Percentiles rank a stretch among this genome's conserved stretches.
These are phyloP conservation scores for Mactra quadrangularis DNA, from an alignment of 1,140 invertebrate genomes.

Conservation along the genomic window DNA sequence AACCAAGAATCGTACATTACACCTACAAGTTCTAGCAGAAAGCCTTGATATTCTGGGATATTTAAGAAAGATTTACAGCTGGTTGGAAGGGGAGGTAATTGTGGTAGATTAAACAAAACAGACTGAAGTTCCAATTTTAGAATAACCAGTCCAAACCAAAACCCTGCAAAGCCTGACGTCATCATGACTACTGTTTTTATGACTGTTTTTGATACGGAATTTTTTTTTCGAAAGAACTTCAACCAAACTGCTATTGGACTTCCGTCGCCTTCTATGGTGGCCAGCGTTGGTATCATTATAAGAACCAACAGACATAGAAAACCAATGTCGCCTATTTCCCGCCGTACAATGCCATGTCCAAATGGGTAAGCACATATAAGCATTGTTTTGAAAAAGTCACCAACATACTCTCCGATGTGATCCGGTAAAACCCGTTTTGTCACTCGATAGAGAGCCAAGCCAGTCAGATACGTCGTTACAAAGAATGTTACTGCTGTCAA, in stretches of 20 bases:
- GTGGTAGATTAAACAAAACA: neutral
- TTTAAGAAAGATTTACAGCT: conserved; percentile 11
- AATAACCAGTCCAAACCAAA: conserved; percentile 17
- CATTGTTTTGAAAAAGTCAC: conserved; percentile 43
- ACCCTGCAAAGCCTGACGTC: conserved; percentile 28
- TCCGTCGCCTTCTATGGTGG: conserved; percentile 14
- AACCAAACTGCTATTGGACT: conserved; percentile 39
- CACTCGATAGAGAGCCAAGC: conserved; percentile 8
- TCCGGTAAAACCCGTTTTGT: conserved; percentile 21
- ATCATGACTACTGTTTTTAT: conserved; percentile 19
- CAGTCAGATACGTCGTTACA: conserved; percentile 15
- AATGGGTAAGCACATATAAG: conserved; percentile 26
- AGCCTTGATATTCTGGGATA: conserved; percentile 29
- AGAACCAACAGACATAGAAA: conserved; percentile 18
- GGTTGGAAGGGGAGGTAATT: neutral
- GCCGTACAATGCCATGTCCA: conserved; percentile 24
- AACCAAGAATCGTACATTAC: conserved; percentile 34
- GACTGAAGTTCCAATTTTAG: conserved; percentile 11
- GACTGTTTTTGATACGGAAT: neutral
- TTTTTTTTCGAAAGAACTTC: neutral
- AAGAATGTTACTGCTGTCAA: neutral
- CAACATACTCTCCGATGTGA: neutral
- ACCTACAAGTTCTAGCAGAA: conserved; percentile 28
- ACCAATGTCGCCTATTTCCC: conserved; percentile 13
- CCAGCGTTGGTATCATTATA: neutral